Percentiles rank a stretch among this genome's conserved stretches.
phyloP scores from a whole-genome alignment of 2,888 invertebrate species.

The Eurois occulta region DNA sequence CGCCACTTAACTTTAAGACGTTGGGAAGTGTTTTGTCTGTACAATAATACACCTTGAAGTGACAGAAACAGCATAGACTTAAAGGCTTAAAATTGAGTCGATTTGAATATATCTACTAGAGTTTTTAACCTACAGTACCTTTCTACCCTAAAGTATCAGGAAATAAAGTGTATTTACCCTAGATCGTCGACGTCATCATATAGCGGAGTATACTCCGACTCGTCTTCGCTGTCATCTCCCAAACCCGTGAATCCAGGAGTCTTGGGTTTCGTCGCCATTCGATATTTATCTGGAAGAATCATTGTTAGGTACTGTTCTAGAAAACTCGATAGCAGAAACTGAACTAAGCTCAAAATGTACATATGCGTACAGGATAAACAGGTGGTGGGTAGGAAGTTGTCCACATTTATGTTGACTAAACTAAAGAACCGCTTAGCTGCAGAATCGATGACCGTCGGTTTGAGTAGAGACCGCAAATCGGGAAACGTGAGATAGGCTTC shows the following conservation, averaged over 20 bases:
- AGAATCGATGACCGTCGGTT: neutral
- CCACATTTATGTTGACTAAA: neutral
- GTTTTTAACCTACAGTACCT: too few relatives aligned
- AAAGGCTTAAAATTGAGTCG: neutral
- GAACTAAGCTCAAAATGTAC: neutral
- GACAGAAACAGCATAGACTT: neutral
- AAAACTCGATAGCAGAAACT: neutral
- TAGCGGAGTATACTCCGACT: constrained; percentile 81
- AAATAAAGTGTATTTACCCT: constrained; percentile 76
- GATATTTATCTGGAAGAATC: constrained; percentile 69
- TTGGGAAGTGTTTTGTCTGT: neutral
- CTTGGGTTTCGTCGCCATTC: constrained; percentile 77
- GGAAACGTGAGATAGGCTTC: neutral
- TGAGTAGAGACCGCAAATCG: neutral
- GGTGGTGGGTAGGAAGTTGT: neutral
- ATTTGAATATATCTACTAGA: constrained; percentile 12
- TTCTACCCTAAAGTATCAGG: neutral
- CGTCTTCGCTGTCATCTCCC: constrained; percentile 81
- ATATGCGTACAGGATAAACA: neutral
- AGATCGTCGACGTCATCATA: constrained; percentile 85
- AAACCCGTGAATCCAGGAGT: constrained; percentile 78
- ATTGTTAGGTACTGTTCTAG: neutral
- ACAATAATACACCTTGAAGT: constrained; percentile 12
- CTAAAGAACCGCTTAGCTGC: neutral
- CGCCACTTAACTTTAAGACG: constrained; percentile 28